Conservation (phyloP, 2,888 invertebrate genomes). For the Spodoptera picta region DNA sequence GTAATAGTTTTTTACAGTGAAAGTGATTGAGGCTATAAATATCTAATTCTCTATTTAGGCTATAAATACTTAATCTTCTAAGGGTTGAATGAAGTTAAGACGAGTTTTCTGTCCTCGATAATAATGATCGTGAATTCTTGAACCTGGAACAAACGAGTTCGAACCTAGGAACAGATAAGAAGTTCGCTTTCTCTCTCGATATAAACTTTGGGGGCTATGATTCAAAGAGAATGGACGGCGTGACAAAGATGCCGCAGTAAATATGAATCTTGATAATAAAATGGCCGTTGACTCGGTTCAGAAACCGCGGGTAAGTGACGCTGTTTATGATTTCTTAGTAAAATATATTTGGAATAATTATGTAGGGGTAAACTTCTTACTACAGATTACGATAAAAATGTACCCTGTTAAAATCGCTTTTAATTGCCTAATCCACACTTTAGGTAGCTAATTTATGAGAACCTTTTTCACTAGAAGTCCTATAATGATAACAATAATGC, state of each 20-base stretch:
- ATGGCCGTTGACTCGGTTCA: conserved; percentile 24
- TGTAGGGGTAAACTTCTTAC: too few species aligned
- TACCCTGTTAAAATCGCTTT: too few species aligned
- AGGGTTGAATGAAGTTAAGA: conserved; percentile 50
- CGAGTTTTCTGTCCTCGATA: conserved; percentile 46
- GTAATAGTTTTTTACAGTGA: too few species aligned
- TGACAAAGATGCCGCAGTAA: conserved; percentile 57
- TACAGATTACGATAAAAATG: too few species aligned
- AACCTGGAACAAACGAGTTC: conserved; percentile 62
- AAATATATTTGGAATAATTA: conserved; percentile 8
- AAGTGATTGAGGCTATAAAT: too few species aligned
- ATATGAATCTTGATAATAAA: conserved; percentile 59
- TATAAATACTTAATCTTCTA: too few species aligned
- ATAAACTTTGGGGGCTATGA: conserved; percentile 58
- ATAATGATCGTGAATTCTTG: conserved; percentile 59
- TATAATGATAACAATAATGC: too few species aligned
- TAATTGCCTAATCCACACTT: too few species aligned
- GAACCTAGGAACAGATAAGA: conserved; percentile 65
- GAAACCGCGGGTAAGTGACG: conserved; percentile 20
- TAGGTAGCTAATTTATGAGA: too few species aligned
- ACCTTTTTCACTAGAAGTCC: too few species aligned
- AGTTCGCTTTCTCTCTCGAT: conserved; percentile 60
- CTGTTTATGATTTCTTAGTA: conserved; percentile 23
- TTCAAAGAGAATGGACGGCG: conserved; percentile 54
- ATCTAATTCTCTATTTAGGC: too few species aligned